Base-by-base conservation (phyloP, 2,888 invertebrate genomes). In the Petrolisthes manimaculis region DNA sequence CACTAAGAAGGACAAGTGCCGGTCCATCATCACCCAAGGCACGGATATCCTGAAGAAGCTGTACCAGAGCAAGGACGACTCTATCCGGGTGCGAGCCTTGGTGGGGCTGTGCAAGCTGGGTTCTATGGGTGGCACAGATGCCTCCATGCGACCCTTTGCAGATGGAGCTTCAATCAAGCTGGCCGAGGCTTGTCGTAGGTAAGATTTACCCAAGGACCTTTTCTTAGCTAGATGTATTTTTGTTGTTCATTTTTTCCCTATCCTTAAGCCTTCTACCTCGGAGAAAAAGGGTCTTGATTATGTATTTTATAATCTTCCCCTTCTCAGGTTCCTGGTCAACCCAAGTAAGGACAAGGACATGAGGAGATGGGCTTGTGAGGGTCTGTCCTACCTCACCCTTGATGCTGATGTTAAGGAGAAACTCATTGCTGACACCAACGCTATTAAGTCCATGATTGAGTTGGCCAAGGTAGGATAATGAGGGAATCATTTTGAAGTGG, bases 391-490 rank as follows among this genome's bases (percentile, higher is more conserved):
- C 93, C 94, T 99, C 6, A 98, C 99, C 0, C 94, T 99, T 87
- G 99, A 99, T 94, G 99, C 98, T 12, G 99, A 99, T 93, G 98
- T 99, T 0, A 99, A 99, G 93, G 99, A 99, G 93, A 98, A 97
- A 93, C 93, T 99, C 71, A 96, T 98, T 79, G 96, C 97, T 92
- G 99, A 99, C 92, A 95, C 92, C 92, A 91, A 95, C 24, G 97
- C 98, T 0, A 94, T 99, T 85, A 95, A 95, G 92, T 96, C 98
- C 0, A 95, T 99, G 88, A 96, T 99, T 92, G 97, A 97, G 92
- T 93, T 99, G 85, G 98, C 98, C 0, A 96, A 96, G 92, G 94
- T 94, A 90, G 89, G 81, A 8, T 5, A 9, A n/a, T 54, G 54
- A 37, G 37, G 37, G 37, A 37, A 82, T 55, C 4, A 21, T 78